phyloP scores from a whole-genome alignment of 2,888 invertebrate species.

The Cerastoderma edule region DNA sequence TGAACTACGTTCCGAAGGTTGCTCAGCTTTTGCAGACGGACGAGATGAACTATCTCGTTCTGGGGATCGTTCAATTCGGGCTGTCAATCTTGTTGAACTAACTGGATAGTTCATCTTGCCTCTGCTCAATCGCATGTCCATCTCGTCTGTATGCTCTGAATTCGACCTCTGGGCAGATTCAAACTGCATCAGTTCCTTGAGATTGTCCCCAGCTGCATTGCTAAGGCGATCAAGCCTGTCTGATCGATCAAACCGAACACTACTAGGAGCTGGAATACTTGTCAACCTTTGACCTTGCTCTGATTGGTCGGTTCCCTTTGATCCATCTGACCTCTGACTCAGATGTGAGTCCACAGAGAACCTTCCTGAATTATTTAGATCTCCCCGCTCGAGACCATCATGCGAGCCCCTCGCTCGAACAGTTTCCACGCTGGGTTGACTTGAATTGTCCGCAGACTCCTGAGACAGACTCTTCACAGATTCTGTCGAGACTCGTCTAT shows the following conservation, averaged over 20 bases:
- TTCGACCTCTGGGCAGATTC: conserved; percentile 53
- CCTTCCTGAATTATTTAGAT: conserved; percentile 42
- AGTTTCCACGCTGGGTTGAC: conserved; percentile 49
- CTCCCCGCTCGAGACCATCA: conserved; percentile 43
- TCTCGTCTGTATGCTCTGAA: neutral
- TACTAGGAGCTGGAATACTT: conserved; percentile 20
- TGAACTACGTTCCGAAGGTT: conserved; percentile 24
- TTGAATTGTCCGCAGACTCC: conserved; percentile 25
- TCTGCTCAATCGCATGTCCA: neutral
- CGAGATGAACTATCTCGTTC: conserved; percentile 26
- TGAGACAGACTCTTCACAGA: conserved; percentile 37
- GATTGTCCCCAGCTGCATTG: conserved; percentile 51
- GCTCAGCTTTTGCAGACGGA: conserved; percentile 44
- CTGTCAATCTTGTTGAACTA: conserved; percentile 44
- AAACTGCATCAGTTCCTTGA: conserved; percentile 60
- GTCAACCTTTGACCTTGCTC: conserved; percentile 30
- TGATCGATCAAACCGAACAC: conserved; percentile 34
- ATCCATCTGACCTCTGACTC: conserved; percentile 39
- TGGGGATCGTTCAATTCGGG: conserved; percentile 43
- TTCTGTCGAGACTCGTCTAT: conserved; percentile 38
- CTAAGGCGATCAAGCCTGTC: conserved; percentile 50
- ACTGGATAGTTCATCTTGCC: conserved; percentile 32
- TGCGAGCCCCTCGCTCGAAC: conserved; percentile 43
- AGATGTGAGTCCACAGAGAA: conserved; percentile 52
- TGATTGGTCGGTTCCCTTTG: conserved; percentile 36